Evolutionary conservation across 2,113 vertebrate species (phyloP).

Genomic region (Syngnathoides biaculeatus): DNA sequence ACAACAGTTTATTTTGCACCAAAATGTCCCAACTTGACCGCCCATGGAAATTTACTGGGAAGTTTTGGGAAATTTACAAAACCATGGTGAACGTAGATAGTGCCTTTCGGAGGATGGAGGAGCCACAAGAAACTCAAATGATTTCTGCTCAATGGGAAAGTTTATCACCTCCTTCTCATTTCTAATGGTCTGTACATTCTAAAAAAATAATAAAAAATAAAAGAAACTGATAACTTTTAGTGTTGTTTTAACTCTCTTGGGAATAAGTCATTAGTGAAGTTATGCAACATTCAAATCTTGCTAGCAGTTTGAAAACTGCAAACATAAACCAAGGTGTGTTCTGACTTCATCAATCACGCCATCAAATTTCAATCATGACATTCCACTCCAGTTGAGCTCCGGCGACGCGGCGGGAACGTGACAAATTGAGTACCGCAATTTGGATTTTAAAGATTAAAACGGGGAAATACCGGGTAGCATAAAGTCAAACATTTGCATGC

Average conservation of each 20-base stretch:
- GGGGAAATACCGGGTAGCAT: neutral
- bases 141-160: neutral
- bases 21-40: too few species aligned
- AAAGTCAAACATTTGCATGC: conserved; percentile 3
- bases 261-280: neutral
- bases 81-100: too few species aligned
- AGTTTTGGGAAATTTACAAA: too few species aligned
- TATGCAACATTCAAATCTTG: neutral
- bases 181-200: neutral
- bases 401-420: neutral
- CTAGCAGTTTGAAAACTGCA: neutral
- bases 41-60: too few species aligned
- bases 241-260: neutral
- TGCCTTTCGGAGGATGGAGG: too few species aligned
- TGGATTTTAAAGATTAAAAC: neutral
- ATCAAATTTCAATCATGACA: neutral
- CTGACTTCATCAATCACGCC: neutral
- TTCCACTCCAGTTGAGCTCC: neutral
- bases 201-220: neutral
- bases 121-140: too few species aligned
- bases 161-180: neutral
- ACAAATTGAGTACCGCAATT: neutral
- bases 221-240: neutral
- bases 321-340: neutral
- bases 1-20: too few species aligned